These are phyloP conservation scores for Helicoverpa armigera DNA, from an alignment of 1,140 invertebrate species.

Conservation along the genomic window DNA sequence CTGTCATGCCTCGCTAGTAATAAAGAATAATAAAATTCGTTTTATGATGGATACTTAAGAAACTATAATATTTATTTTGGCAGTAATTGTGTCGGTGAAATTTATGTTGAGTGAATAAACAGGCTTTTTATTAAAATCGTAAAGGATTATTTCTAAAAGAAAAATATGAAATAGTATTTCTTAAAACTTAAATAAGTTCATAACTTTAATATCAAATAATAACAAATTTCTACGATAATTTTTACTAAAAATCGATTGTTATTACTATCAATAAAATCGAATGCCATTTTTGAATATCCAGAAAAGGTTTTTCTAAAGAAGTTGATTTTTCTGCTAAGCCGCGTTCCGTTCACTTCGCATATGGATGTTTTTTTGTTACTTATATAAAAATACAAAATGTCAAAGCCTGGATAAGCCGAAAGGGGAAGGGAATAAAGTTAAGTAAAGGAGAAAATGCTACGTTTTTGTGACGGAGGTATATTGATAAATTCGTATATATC, in stretches of 20 bases:
- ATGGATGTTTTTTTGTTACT: not conserved
- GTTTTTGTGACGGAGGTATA: not conserved
- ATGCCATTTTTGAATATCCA: too few species aligned
- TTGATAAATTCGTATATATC: constrained; percentile 13
- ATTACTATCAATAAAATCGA: too few species aligned
- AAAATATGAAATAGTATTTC: not conserved
- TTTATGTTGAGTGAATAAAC: too few species aligned
- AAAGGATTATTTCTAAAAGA: not conserved
- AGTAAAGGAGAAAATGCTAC: constrained; percentile 18
- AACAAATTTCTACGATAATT: too few species aligned
- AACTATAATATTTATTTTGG: too few species aligned
- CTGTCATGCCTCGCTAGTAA: too few species aligned
- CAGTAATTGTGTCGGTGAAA: too few species aligned
- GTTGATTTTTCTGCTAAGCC: not conserved
- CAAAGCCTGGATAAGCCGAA: constrained; percentile 17
- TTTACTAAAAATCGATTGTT: too few species aligned
- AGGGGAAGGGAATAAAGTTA: constrained; percentile 5
- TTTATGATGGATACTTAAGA: too few species aligned
- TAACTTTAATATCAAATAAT: too few species aligned
- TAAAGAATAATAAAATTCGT: too few species aligned
- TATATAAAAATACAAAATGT: constrained; percentile 12
- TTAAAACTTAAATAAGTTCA: not conserved
- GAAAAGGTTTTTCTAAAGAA: not conserved
- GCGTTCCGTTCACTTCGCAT: not conserved
- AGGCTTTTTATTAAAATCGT: not conserved